A percentile compares a stretch with the other conserved stretches of the same genome.
Conservation (phyloP, 2,888 invertebrate genomes). For the Leucoptera coffeella region DNA sequence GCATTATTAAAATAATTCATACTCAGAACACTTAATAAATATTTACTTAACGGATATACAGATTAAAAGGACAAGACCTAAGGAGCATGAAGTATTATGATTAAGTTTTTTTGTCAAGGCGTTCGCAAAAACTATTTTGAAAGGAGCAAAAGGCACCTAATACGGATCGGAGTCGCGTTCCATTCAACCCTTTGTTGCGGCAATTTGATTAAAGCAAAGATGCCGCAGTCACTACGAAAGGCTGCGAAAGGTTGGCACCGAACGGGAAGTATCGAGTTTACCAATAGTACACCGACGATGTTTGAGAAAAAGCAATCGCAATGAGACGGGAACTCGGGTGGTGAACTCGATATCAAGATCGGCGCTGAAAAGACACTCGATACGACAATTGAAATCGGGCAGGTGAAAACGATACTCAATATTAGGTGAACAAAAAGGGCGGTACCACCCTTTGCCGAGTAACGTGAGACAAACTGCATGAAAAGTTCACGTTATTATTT, state of each 20-base stretch:
- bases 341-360: conserved; percentile 3
- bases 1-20: too few species aligned
- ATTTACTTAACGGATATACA: too few species aligned
- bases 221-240: conserved; percentile 46
- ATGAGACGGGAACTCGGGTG: not conserved
- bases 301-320: conserved; percentile 6
- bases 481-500: too few species aligned
- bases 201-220: conserved; percentile 49
- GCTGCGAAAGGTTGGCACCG: conserved; percentile 32
- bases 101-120: too few species aligned
- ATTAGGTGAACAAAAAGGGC: conserved; percentile 18
- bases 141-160: conserved; percentile 31
- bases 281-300: conserved; percentile 40
- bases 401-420: conserved; percentile 24
- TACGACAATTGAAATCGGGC: conserved; percentile 6
- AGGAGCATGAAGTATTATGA: too few species aligned
- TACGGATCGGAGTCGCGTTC: conserved; percentile 36
- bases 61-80: too few species aligned
- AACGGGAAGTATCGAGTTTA: conserved; percentile 51
- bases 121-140: too few species aligned
- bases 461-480: too few species aligned
- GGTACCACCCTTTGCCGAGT: too few species aligned
- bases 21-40: too few species aligned
- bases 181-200: conserved; percentile 48
- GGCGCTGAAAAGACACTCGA: conserved; percentile 2